Percentiles rank a stretch among this genome's conserved stretches.
Conservation (phyloP, 2,888 invertebrate genomes). For the Latrodectus hesperus region DNA sequence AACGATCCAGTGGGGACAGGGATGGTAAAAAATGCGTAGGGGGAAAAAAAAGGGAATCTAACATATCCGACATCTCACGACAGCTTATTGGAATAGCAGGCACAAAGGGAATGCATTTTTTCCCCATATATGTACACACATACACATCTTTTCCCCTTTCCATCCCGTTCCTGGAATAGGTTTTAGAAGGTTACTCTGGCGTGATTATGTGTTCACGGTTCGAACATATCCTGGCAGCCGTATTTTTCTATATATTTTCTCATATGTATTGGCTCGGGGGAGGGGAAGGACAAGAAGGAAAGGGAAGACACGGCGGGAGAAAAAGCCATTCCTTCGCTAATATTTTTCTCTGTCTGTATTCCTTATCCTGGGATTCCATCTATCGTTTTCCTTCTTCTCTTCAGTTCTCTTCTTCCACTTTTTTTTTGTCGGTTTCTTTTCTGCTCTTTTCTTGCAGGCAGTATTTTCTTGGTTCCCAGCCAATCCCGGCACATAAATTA, state of each 20-base stretch:
- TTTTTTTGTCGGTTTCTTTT: conserved; percentile 52
- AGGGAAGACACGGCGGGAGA: background rate
- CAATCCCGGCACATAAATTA: conserved; percentile 68
- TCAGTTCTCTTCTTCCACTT: conserved; percentile 38
- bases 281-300: background rate
- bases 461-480: conserved; percentile 63
- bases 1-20: conserved; percentile 32
- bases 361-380: conserved; percentile 64
- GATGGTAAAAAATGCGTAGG: background rate
- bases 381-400: conserved; percentile 54
- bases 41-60: conserved; percentile 1
- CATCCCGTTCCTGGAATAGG: conserved; percentile 56
- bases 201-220: conserved; percentile 69
- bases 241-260: conserved; percentile 58
- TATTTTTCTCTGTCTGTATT: conserved; percentile 67
- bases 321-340: conserved; percentile 61
- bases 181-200: conserved; percentile 66
- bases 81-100: conserved; percentile 62
- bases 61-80: conserved; percentile 48
- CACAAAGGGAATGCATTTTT: conserved; percentile 48
- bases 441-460: conserved; percentile 2
- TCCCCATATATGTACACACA: conserved; percentile 60
- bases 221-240: conserved; percentile 46
- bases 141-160: conserved; percentile 37
- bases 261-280: conserved; percentile 23